These are phyloP conservation scores for Melanotus villosus DNA, from an alignment of 2,888 invertebrate species.

Conservation along the genomic window DNA sequence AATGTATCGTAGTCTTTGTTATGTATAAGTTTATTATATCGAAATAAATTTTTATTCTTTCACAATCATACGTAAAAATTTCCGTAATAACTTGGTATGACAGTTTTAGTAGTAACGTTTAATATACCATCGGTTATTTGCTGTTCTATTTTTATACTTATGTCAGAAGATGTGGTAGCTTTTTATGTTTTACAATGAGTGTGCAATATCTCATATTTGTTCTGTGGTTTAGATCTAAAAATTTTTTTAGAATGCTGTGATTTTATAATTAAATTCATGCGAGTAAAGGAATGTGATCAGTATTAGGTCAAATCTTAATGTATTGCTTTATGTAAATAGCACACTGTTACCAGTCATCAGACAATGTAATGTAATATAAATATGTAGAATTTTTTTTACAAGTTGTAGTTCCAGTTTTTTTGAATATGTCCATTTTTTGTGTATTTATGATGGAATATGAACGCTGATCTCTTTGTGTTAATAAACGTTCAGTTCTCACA, in stretches of 20 bases:
- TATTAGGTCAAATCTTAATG: constrained; percentile 21
- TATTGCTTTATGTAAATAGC: neutral
- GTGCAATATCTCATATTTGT: neutral
- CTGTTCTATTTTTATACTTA: no score
- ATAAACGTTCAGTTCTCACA: constrained; percentile 17
- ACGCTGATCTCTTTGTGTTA: constrained; percentile 10
- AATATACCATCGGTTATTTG: no score
- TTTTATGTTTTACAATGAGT: neutral
- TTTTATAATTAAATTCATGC: constrained; percentile 7
- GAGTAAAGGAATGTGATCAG: constrained; percentile 32
- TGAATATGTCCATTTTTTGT: neutral
- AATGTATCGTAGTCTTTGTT: no score
- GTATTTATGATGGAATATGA: constrained; percentile 9
- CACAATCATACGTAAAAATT: no score
- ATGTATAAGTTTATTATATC: no score
- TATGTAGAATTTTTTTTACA: constrained; percentile 14
- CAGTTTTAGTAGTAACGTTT: no score
- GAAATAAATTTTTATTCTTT: no score
- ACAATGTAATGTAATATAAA: neutral
- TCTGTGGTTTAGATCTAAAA: neutral
- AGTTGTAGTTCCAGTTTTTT: neutral
- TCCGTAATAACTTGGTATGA: no score
- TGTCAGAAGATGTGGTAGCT: neutral
- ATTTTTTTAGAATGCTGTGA: constrained; percentile 5
- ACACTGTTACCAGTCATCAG: neutral